Conservation (phyloP, 2,113 vertebrate species). For the Halichoeres trimaculatus region DNA sequence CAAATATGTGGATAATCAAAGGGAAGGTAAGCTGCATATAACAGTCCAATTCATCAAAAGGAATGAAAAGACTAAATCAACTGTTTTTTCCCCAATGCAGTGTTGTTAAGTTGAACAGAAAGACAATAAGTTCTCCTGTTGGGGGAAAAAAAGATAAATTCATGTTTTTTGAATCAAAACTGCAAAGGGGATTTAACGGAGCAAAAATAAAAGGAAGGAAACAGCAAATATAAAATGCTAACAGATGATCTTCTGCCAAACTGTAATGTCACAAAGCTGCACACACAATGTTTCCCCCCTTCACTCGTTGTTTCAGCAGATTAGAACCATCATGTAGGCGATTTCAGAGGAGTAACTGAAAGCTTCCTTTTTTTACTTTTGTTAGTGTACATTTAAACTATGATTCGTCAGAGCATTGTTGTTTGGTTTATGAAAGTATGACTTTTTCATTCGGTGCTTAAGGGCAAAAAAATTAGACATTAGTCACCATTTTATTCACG, state of each 20-base stretch:
- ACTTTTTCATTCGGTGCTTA: not conserved
- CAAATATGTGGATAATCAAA: not conserved
- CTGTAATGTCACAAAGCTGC: too few species aligned
- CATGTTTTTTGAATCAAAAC: too few species aligned
- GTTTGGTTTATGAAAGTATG: not conserved
- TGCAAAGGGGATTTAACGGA: too few species aligned
- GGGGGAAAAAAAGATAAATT: too few species aligned
- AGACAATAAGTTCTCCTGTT: too few species aligned
- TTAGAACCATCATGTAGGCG: not conserved
- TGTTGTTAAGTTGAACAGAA: not conserved
- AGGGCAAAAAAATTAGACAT: not conserved
- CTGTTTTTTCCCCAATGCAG: not conserved
- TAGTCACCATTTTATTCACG: slow-evolving; percentile 15
- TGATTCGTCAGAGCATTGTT: not conserved
- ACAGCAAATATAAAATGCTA: too few species aligned
- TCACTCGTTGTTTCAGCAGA: not conserved
- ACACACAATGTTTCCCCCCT: too few species aligned
- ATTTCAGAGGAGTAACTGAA: not conserved
- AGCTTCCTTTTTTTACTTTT: not conserved
- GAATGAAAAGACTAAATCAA: not conserved
- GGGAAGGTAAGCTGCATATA: not conserved
- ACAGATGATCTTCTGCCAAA: too few species aligned
- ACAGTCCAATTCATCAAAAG: not conserved
- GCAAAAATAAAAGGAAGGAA: too few species aligned
- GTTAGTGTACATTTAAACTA: not conserved